A percentile compares a stretch with the other conserved stretches of the same genome.
phyloP scores from a whole-genome alignment of 2,797 vertebrate genomes.

The Pempheris klunzingeri region DNA sequence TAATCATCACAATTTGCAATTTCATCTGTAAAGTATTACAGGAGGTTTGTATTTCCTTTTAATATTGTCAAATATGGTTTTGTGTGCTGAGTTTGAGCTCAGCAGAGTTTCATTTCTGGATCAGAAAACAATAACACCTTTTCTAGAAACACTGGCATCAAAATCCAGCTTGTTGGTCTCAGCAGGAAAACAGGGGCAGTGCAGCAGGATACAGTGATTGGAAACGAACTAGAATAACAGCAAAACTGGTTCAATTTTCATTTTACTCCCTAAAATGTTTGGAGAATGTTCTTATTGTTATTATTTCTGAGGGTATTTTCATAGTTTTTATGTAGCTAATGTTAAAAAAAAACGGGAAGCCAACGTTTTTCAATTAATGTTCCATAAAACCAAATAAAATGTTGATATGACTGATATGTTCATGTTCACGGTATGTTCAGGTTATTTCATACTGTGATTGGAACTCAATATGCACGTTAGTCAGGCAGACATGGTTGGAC shows the following conservation, averaged over 20 bases:
- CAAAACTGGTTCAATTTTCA: background rate
- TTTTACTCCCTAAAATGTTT: background rate
- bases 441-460: too few species aligned
- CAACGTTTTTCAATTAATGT: too few species aligned
- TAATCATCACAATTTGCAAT: conserved; percentile 62
- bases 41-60: conserved; percentile 56
- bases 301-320: too few species aligned
- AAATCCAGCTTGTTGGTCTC: background rate
- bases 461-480: too few species aligned
- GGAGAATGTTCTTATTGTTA: too few species aligned
- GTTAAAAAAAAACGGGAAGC: too few species aligned
- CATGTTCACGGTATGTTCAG: too few species aligned
- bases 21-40: conserved; percentile 58
- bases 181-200: conserved; percentile 3
- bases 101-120: conserved; percentile 22
- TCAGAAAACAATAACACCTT: conserved; percentile 48
- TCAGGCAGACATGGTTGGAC: too few species aligned
- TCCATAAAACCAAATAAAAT: too few species aligned
- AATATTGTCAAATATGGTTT: conserved; percentile 51
- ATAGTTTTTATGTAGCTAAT: too few species aligned
- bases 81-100: background rate
- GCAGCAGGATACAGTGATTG: background rate
- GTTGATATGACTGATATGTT: too few species aligned
- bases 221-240: background rate
- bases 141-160: background rate